Evolutionary conservation across 2,113 vertebrate genomes (phyloP), one percentile per base, ranked within the genome.

Genomic region (Myiopsitta monachus): DNA sequence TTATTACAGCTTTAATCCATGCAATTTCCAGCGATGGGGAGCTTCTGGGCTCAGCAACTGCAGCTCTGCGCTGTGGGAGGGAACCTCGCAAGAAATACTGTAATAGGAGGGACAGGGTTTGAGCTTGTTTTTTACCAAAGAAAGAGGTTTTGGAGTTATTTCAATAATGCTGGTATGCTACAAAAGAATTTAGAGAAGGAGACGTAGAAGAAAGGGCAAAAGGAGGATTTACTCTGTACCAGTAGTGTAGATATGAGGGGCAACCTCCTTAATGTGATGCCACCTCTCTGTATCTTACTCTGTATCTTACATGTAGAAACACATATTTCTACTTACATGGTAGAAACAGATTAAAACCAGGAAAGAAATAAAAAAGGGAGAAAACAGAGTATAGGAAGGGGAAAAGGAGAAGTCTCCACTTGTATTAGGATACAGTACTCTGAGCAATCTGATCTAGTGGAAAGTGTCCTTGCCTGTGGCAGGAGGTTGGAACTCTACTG

Each of bases 21-120:
- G 26, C 22, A 17, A 7, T 73, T 93, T 76, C 39, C 62, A 73
- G 57, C 13, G 33, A 8, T 36, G 81, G 18, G 33, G 64, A 87
- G 4, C 0, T 0, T 38, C 38, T 6, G 31, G 28, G 66, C 47
- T 87, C 28, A 57, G 33, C 17, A 2, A 1, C 26, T 59, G 49
- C 39, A n/a, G 18, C 49, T 52, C 55, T 38, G 24, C 0, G 0
- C 51, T 3, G 2, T 47, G 78, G 61, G 54, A 83, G 23, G 31
- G 74, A 51, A 55, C 57, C 47, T 67, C 0, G 1, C 41, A 69
- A 77, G 72, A 86, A 1, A 51, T 22, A 14, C 52, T 88, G 38
- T 28, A 49, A 31, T 5, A 51, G 26, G 33, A 64, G 64, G n/a
- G 33, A 10, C 26, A 79, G 24, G 21, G 3, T 12, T 47, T 66